phyloP scores from a whole-genome alignment of 2,888 invertebrate genomes.

The Beris chalybata region DNA sequence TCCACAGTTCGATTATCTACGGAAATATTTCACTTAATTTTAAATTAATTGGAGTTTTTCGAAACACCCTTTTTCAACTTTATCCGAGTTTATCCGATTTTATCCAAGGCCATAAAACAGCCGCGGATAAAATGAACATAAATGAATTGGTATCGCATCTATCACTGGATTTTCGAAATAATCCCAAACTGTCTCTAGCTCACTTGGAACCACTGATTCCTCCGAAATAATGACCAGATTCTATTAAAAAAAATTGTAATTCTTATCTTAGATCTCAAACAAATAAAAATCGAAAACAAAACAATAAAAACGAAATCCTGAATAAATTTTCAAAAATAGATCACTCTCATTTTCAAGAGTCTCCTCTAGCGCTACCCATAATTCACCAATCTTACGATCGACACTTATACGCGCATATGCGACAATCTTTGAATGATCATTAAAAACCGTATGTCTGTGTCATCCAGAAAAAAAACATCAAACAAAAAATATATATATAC shows the following conservation, averaged over 20 bases:
- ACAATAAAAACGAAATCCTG: no score
- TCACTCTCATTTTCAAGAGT: background rate
- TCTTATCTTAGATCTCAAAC: background rate
- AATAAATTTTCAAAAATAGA: background rate
- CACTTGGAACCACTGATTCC: background rate
- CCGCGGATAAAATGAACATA: no score
- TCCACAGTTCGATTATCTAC: no score
- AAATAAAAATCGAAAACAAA: constrained; percentile 4
- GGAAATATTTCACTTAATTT: no score
- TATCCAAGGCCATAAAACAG: no score
- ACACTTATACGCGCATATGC: background rate
- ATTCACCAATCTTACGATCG: constrained; percentile 13
- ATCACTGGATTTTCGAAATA: no score
- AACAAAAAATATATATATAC: constrained; percentile 1
- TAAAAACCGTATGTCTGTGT: background rate
- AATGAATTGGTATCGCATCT: no score
- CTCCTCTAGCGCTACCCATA: background rate
- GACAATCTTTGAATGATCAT: constrained; percentile 6
- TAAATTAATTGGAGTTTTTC: no score
- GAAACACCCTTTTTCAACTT: background rate
- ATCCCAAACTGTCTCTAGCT: background rate
- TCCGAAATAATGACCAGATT: no score
- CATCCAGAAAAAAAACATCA: background rate
- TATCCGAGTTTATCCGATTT: no score
- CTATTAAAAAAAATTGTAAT: background rate